Percentiles rank a stretch among this genome's conserved stretches.
phyloP scores from a whole-genome alignment of 2,888 invertebrate species.

The Mongoloraphidia duomilia region DNA sequence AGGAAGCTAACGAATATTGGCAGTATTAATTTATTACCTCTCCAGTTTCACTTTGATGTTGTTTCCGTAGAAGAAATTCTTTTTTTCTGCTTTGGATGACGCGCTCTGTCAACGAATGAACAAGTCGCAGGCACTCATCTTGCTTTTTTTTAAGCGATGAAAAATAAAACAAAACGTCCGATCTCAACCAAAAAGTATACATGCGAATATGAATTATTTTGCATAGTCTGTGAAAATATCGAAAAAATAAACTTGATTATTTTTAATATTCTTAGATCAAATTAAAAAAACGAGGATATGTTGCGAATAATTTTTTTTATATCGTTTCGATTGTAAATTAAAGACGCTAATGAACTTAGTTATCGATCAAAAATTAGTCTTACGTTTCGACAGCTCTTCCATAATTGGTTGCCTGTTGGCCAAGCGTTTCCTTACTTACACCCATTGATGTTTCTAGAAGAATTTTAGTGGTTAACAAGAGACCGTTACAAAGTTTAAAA shows the following conservation, averaged over 20 bases:
- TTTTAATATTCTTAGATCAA: too few species aligned
- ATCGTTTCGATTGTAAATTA: too few species aligned
- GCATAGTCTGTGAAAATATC: slow-evolving; percentile 12
- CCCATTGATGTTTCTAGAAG: slow-evolving; percentile 17
- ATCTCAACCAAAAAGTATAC: slow-evolving; percentile 16
- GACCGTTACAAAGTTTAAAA: too few species aligned
- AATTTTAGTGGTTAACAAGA: neutral
- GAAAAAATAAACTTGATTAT: too few species aligned
- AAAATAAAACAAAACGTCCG: slow-evolving; percentile 16
- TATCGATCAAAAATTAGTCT: slow-evolving; percentile 3
- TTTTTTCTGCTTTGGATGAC: slow-evolving; percentile 14
- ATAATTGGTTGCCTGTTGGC: slow-evolving; percentile 15
- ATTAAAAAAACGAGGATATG: too few species aligned
- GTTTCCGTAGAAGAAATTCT: slow-evolving; percentile 9
- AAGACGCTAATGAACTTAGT: too few species aligned
- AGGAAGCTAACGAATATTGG: too few species aligned
- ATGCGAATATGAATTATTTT: slow-evolving; percentile 12
- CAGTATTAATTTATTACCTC: neutral
- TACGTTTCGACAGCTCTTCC: slow-evolving; percentile 17
- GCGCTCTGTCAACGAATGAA: slow-evolving; percentile 16
- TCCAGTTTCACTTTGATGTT: slow-evolving; percentile 10
- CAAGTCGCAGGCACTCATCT: slow-evolving; percentile 13
- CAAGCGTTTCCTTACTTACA: slow-evolving; percentile 18
- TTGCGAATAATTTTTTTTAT: too few species aligned
- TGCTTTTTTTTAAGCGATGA: slow-evolving; percentile 15